phyloP scores from a whole-genome alignment of 2,113 vertebrate genomes.

The Cyprinodon brontotheroides region DNA sequence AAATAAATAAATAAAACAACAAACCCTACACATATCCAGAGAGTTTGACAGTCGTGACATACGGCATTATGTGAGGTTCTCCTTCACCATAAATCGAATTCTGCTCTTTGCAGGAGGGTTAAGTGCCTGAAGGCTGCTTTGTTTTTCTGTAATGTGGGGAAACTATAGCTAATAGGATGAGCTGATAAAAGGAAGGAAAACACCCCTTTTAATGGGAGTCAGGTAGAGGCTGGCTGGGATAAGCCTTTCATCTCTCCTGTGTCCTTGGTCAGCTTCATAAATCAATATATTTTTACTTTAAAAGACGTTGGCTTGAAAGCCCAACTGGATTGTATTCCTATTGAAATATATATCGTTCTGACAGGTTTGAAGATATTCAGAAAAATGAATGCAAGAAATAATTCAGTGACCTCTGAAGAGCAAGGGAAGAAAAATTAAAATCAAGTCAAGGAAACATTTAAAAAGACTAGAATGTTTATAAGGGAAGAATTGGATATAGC shows the following conservation, averaged over 20 bases:
- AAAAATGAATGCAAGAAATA: too few relatives aligned
- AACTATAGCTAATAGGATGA: conserved; percentile 34
- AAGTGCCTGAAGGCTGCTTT: conserved; percentile 45
- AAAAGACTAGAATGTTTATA: too few relatives aligned
- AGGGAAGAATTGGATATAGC: background rate
- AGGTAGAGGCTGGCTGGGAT: conserved; percentile 16
- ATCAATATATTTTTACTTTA: conserved; percentile 7
- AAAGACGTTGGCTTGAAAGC: conserved; percentile 23
- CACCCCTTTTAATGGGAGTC: conserved; percentile 16
- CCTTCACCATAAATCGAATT: conserved; percentile 40
- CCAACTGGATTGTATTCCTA: background rate
- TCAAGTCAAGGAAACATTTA: too few relatives aligned
- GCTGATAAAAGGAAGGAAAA: conserved; percentile 18
- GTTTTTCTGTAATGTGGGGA: conserved; percentile 31
- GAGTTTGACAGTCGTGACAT: background rate
- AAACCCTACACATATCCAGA: rapidly evolving
- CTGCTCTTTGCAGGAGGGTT: conserved; percentile 20
- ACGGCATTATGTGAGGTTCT: background rate
- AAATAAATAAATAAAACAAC: background rate
- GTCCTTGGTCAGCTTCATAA: background rate
- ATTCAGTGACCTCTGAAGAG: too few relatives aligned
- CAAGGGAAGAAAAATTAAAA: too few relatives aligned
- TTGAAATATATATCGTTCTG: background rate
- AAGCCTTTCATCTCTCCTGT: conserved; percentile 11
- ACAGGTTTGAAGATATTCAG: too few relatives aligned